Percentiles rank a stretch among this genome's conserved stretches.
Conservation (phyloP, 1,140 invertebrate genomes). For the Lepidurus arcticus region DNA sequence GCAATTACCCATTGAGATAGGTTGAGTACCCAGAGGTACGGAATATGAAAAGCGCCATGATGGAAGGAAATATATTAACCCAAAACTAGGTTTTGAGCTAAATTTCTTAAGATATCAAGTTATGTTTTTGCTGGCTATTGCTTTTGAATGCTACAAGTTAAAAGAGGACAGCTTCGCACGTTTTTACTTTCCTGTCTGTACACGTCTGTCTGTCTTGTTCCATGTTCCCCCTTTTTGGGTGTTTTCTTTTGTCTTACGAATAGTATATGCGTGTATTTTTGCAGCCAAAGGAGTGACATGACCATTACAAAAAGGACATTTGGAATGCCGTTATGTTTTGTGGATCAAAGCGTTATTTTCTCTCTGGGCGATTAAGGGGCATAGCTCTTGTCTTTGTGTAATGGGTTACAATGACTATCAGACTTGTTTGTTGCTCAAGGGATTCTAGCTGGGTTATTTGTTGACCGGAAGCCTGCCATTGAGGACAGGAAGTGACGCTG, state of each 20-base stretch:
- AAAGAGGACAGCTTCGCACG: too few species aligned
- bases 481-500: slow-evolving; percentile 13
- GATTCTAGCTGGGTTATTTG: slow-evolving; percentile 6
- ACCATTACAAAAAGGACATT: not conserved
- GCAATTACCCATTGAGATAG: too few species aligned
- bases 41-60: too few species aligned
- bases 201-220: not conserved
- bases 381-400: not conserved
- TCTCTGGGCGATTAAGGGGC: not conserved
- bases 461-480: slow-evolving; percentile 17
- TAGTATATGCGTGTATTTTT: not conserved
- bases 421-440: slow-evolving; percentile 4
- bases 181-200: too few species aligned
- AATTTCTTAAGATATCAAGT: too few species aligned
- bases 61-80: too few species aligned
- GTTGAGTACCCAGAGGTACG: too few species aligned
- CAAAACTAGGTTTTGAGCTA: too few species aligned
- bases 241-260: not conserved
- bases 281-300: not conserved
- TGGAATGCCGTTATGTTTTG: slow-evolving; percentile 4
- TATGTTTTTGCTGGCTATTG: too few species aligned
- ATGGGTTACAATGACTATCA: slow-evolving; percentile 1
- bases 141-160: too few species aligned
- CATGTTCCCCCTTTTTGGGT: not conserved
- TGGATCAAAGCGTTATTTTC: not conserved